phyloP scores from a whole-genome alignment of 1,140 invertebrate genomes.

The Maconellicoccus hirsutus region DNA sequence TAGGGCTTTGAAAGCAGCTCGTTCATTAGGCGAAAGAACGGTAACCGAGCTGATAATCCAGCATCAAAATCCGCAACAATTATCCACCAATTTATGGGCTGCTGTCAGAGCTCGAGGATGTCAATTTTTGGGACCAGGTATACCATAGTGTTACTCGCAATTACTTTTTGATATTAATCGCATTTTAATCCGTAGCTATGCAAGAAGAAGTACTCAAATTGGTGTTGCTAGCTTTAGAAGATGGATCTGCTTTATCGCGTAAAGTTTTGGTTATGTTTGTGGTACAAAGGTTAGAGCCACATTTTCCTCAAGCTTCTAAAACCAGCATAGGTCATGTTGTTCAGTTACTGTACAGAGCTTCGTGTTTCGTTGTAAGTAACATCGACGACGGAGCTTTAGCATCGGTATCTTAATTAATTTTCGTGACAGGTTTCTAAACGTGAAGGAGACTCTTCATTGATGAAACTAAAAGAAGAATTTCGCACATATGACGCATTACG shows the following conservation, averaged over 20 bases:
- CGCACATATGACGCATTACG: constrained; percentile 85
- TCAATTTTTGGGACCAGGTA: constrained; percentile 93
- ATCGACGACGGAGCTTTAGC: no score
- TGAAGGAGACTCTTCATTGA: constrained; percentile 92
- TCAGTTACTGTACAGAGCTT: constrained; percentile 91
- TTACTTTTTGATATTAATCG: neutral
- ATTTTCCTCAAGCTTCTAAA: constrained; percentile 96
- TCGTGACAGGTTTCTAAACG: constrained; percentile 75
- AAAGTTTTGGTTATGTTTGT: constrained; percentile 99
- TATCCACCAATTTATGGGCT: constrained; percentile 91
- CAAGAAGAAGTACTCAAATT: constrained; percentile 95
- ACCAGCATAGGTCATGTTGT: constrained; percentile 98
- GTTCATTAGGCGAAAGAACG: constrained; percentile 85
- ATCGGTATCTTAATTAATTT: neutral
- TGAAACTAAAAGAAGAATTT: constrained; percentile 98
- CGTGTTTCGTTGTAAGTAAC: constrained; percentile 82
- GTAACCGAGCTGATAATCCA: constrained; percentile 90
- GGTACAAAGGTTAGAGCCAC: constrained; percentile 84
- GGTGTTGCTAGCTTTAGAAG: constrained; percentile 84
- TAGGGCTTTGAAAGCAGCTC: constrained; percentile 67
- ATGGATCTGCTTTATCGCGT: constrained; percentile 89
- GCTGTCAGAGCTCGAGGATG: constrained; percentile 92
- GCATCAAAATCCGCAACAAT: constrained; percentile 84
- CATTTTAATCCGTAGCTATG: constrained; percentile 60
- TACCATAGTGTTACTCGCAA: neutral